Base-by-base conservation (phyloP, 2,797 vertebrate genomes). In the Acridotheres tristis region DNA sequence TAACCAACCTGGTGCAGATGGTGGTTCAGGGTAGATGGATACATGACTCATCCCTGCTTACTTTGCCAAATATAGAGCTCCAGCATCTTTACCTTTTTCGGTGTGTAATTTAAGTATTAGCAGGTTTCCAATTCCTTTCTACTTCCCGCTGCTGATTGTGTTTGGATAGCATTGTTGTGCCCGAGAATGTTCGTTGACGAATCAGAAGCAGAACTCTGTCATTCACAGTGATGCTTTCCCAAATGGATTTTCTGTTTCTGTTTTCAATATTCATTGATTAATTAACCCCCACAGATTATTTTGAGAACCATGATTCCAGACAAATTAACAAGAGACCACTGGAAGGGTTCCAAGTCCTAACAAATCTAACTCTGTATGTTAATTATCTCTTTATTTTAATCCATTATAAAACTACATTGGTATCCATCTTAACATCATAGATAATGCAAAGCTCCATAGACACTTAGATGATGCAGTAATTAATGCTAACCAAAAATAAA, bases 1-100 rank as follows among this genome's bases (percentile, higher is more conserved):
- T 99, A 91, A 99, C 98, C 78, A 98, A 45, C 90, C 98, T 99
- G 71, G 97, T 99, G 40, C 99, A 99, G 97, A 99, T 99, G 99
- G 96, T 99, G 27, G 95, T 99, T 85, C 99, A 99, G 97, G 99
- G 98, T 9, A 97, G 99, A 92, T 99, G 99, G 99, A 97, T 99
- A 65, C 97, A 98, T 30, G 98, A 99, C 72, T 99, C 98, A 53
- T 99, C 99, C 4, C 97, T 99, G 48, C 98, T 99, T 82, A 99
- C 98, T 7, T 87, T 99, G 77, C 99, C 99, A 57, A 98, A 99
- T 78, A 78, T 99, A 45, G 98, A 99, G 38, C 98, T 97, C n/a
- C 98, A 98, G 2, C 97, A 99, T 96, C 98, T 99, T 82, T 95
- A 99, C 69, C 97, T 99, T 92, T 99, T 99, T 97, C 98, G 98